Evolutionary conservation across 2,113 vertebrate genomes (phyloP), one percentile per base, ranked within the genome.

Genomic region (Myrmecophaga tridactyla): DNA sequence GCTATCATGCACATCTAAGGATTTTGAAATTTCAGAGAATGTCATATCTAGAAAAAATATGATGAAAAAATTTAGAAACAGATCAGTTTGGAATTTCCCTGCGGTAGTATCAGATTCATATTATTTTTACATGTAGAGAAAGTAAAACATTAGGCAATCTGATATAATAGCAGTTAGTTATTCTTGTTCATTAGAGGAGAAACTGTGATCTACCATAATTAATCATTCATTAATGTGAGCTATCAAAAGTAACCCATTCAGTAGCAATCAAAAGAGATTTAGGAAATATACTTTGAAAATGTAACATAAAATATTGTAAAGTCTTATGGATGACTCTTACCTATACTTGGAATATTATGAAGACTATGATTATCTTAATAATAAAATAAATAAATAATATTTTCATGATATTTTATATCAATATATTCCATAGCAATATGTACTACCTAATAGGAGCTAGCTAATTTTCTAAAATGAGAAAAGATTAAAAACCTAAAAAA

Each of bases 21-120:
- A 53, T 78, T 90, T 95, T 85, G n/a, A 97, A 95, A 95, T 78
- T 86, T 86, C 63, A 89, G 21, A 48, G 9, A 91, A 10, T 7
- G 4, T 0, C 86, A 11, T 2, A 67, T 77, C n/a, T 34, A 73
- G 67, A 89, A 82, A 76, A 84, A 34, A 7, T 17, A 43, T 75
- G 8, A 75, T 6, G 48, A 80, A 29, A 62, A 39, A 56, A 60
- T 69, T 83, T 69, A 62, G 43, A 86, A 92, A 81, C 3, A 41
- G n/a, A 80, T 62, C 2, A 62, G 41, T 80, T 76, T 81, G 39
- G 13, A 36, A 48, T 84, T 82, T 60, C 14, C 43, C 78, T 65
- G 8, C 17, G 58, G 7, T 62, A 14, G 25, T 76, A 90, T 29
- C 34, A 67, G 36, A 87, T 70, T 90, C 34, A 90, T 39, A 63